Percentiles rank a stretch among this genome's conserved stretches.
phyloP scores from a whole-genome alignment of 2,797 vertebrate species.

The Tadarida brasiliensis region DNA sequence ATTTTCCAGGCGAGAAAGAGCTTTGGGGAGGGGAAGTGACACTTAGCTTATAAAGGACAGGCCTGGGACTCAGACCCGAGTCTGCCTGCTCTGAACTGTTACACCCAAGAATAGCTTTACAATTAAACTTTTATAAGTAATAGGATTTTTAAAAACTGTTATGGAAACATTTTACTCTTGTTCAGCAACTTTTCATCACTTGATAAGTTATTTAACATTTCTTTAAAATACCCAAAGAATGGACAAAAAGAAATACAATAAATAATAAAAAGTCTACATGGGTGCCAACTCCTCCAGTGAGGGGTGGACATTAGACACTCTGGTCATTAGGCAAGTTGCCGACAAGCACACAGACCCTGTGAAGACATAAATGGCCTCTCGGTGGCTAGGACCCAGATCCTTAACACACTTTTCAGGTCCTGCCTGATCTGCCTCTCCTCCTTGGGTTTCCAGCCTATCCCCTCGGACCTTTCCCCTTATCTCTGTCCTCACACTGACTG shows the following conservation, averaged over 20 bases:
- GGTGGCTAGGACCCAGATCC: neutral
- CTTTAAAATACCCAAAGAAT: neutral
- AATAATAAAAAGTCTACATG: neutral
- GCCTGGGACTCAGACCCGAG: neutral
- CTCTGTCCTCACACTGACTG: neutral
- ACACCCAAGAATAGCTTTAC: neutral
- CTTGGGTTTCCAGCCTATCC: neutral
- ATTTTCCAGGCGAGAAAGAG: neutral
- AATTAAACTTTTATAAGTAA: neutral
- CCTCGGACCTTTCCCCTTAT: neutral
- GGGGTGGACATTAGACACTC: neutral
- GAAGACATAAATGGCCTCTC: accelerated
- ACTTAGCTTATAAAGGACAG: neutral
- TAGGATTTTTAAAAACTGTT: neutral
- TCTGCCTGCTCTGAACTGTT: neutral
- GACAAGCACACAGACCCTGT: no score
- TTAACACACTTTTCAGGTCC: neutral
- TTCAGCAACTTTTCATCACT: neutral
- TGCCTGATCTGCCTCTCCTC: neutral
- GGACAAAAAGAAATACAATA: neutral
- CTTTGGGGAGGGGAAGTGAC: neutral
- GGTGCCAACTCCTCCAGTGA: neutral
- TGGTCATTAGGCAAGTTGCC: neutral
- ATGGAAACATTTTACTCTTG: neutral
- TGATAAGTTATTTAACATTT: neutral